Base-by-base conservation (phyloP, 2,113 vertebrate species). In the Piliocolobus tephrosceles region DNA sequence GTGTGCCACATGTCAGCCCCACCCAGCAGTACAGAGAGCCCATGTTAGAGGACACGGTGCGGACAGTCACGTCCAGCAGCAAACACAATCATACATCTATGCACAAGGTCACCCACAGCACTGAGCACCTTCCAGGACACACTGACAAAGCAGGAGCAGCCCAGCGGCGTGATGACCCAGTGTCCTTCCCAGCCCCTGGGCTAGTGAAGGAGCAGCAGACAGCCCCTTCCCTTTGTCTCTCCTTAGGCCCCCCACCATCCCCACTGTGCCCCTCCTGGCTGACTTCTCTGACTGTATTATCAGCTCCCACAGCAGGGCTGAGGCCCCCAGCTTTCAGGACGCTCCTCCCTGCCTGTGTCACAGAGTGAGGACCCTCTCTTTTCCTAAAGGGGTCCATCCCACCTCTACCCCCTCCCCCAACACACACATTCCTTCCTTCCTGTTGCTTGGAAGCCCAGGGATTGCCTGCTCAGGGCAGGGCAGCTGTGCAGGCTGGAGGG, bases 371-470 rank as follows among this genome's bases (percentile, higher is more conserved):
- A 80, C 20, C 58, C 73, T 79, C 52, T 40, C 80, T 90, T 78
- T 88, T 66, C 50, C 40, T 55, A 68, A 88, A 96, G 45, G 52
- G 80, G 45, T 45, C 93, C 55, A 82, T 64, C 70, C 86, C 75
- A 50, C 68, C 76, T 55, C 87, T 32, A 45, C 64, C 43, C 79
- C 58, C 84, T 83, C 50, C 38, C 43, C 75, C 68, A 85, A 78
- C 66, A 93, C 72, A n/a, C 30, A 88, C 43, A 96, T 87, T 87
- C 97, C 94, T 97, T 91, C 89, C 18, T 38, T 14, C 55, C 4
- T 23, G 94, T 94, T 94, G 98, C 96, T 78, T 64, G 17, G 96
- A 92, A 82, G 93, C 90, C 55, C 6, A 27, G 78, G 58, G 88
- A 43, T 61, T 50, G 84, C 40, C 76, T 73, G 86, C 18, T 68